Conservation (phyloP, 2,113 vertebrate genomes). For the Cavia aperea region DNA sequence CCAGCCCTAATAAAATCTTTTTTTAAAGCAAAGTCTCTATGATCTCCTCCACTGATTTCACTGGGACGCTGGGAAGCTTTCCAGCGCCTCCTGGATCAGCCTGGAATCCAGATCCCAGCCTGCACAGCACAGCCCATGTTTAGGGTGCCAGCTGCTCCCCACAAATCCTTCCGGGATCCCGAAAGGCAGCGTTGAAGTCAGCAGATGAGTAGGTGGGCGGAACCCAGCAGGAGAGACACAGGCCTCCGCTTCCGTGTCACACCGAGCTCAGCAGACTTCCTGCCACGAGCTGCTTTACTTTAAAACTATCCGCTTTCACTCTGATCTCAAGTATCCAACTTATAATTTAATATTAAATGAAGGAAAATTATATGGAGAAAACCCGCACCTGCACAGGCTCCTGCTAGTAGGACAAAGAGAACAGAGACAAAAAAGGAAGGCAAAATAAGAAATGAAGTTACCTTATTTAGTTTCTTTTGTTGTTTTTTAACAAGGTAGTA, state of each 20-base stretch:
- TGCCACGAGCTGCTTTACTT: neutral
- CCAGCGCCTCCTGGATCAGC: neutral
- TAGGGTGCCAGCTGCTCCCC: neutral
- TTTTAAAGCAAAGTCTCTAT: neutral
- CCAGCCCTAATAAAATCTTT: no score
- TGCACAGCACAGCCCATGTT: neutral
- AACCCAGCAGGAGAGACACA: neutral
- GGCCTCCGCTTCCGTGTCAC: neutral
- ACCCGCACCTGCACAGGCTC: neutral
- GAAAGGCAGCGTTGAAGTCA: neutral
- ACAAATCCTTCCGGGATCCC: neutral
- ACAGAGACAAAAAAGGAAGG: neutral
- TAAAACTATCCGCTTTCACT: neutral
- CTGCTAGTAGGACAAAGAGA: neutral
- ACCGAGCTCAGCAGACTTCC: neutral
- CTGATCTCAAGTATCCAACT: neutral
- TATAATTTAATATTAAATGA: conserved; percentile 31
- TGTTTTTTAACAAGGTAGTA: conserved; percentile 2
- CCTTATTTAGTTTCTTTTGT: neutral
- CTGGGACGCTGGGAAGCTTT: neutral
- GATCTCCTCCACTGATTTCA: neutral
- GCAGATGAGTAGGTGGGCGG: neutral
- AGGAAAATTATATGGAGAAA: neutral
- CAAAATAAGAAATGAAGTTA: neutral
- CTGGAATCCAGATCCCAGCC: neutral